These are phyloP conservation scores for Cinara cedri DNA, from an alignment of 2,888 invertebrate species.

Conservation along the genomic window DNA sequence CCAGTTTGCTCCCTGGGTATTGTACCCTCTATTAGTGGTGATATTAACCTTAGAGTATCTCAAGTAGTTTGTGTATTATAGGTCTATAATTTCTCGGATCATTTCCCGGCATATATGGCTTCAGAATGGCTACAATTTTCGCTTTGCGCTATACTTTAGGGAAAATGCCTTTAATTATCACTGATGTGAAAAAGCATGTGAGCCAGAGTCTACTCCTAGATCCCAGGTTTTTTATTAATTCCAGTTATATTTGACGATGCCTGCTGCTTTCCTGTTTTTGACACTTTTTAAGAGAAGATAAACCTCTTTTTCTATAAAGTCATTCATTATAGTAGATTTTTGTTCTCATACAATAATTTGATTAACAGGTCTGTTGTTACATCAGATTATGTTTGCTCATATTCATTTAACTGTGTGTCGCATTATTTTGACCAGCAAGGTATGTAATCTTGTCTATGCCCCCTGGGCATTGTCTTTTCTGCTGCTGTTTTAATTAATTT, in stretches of 20 bases:
- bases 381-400: slow-evolving; percentile 16
- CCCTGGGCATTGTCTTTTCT: too few species aligned
- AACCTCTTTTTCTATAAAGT: slow-evolving; percentile 31
- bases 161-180: slow-evolving; percentile 9
- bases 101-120: slow-evolving; percentile 31
- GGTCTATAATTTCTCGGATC: slow-evolving; percentile 30
- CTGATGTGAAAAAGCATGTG: slow-evolving; percentile 13
- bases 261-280: slow-evolving; percentile 33
- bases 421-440: too few species aligned
- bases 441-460: too few species aligned
- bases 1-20: slow-evolving; percentile 38
- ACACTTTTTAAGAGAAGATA: slow-evolving; percentile 5
- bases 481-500: too few species aligned
- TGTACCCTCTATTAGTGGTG: slow-evolving; percentile 36
- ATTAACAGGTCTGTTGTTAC: slow-evolving; percentile 14
- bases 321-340: slow-evolving; percentile 37
- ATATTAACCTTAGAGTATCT: slow-evolving; percentile 30
- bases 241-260: slow-evolving; percentile 30
- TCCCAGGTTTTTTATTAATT: slow-evolving; percentile 32
- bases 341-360: slow-evolving; percentile 11
- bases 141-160: slow-evolving; percentile 27
- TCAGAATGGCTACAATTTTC: slow-evolving; percentile 23
- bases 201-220: slow-evolving; percentile 35
- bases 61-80: neutral
- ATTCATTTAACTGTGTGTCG: slow-evolving; percentile 1